These are phyloP conservation scores for Pungitius pungitius DNA, from an alignment of 2,113 vertebrate genomes.

Conservation along the genomic window DNA sequence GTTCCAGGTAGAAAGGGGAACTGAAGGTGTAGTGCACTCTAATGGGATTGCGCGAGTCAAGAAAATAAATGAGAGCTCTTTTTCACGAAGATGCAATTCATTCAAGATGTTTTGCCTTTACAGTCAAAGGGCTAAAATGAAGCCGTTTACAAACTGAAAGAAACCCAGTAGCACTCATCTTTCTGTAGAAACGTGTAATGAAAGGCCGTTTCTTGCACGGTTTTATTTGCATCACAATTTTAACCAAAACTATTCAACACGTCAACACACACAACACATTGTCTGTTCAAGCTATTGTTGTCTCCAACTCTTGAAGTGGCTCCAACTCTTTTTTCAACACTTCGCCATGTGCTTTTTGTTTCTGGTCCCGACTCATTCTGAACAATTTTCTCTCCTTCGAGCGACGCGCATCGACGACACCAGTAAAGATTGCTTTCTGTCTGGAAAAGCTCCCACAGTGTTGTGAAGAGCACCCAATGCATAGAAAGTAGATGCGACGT, in stretches of 20 bases:
- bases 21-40: constrained; percentile 48
- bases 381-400: constrained; percentile 40
- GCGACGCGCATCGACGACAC: constrained; percentile 21
- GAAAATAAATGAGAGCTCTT: constrained; percentile 52
- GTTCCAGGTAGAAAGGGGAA: constrained; percentile 46
- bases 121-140: constrained; percentile 62
- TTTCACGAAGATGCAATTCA: constrained; percentile 48
- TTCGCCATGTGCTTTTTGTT: constrained; percentile 11
- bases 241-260: constrained; percentile 21
- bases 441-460: constrained; percentile 41
- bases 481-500: constrained; percentile 58
- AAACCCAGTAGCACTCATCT: constrained; percentile 12
- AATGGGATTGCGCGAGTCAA: constrained; percentile 67
- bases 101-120: constrained; percentile 61
- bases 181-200: neutral
- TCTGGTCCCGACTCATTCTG: constrained; percentile 20
- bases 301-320: constrained; percentile 19
- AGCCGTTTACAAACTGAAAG: constrained; percentile 43
- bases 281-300: constrained; percentile 27
- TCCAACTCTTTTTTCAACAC: constrained; percentile 40
- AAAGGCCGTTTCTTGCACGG: no score
- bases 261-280: constrained; percentile 5
- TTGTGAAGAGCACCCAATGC: constrained; percentile 57
- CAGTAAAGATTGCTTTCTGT: constrained; percentile 57
- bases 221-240: no score